A percentile compares a stretch with the other conserved stretches of the same genome.
Conservation (phyloP, 2,797 vertebrate species). For the Basileuterus tristriatus region DNA sequence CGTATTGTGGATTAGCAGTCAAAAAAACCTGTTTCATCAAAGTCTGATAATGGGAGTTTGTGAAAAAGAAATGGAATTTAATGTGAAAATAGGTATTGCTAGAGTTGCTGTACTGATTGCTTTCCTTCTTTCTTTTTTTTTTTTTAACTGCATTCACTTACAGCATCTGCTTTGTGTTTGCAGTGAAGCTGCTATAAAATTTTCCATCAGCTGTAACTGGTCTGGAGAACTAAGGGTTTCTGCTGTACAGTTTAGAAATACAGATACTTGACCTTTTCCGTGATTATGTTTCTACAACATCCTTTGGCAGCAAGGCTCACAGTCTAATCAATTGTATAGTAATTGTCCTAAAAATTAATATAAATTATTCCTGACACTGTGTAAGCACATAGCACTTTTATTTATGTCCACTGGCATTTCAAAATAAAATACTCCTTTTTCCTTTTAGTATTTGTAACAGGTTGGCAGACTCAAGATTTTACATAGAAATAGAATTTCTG, state of each 20-base stretch:
- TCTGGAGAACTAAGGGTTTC: constrained; percentile 31
- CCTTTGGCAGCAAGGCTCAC: background rate
- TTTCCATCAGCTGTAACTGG: background rate
- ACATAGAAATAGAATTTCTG: background rate
- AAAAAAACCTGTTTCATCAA: constrained; percentile 39
- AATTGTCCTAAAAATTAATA: constrained; percentile 31
- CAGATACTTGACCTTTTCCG: constrained; percentile 47
- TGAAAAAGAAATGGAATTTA: constrained; percentile 42
- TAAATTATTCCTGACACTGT: constrained; percentile 25
- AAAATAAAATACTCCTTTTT: constrained; percentile 8
- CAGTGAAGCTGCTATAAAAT: background rate
- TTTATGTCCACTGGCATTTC: background rate
- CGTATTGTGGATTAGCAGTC: background rate
- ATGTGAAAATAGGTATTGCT: constrained; percentile 28
- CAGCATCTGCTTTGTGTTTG: constrained; percentile 21
- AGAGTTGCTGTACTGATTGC: background rate
- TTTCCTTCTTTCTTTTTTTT: background rate
- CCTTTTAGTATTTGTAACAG: background rate
- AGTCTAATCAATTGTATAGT: background rate
- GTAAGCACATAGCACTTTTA: background rate
- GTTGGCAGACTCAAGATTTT: background rate
- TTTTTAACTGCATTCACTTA: background rate
- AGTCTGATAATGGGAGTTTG: constrained; percentile 20
- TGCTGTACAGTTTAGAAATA: background rate
- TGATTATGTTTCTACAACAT: constrained; percentile 33